Evolutionary conservation across 2,888 invertebrate species (phyloP), one percentile per base, ranked within the genome.

Genomic region (Melikaiella ostensackeni): DNA sequence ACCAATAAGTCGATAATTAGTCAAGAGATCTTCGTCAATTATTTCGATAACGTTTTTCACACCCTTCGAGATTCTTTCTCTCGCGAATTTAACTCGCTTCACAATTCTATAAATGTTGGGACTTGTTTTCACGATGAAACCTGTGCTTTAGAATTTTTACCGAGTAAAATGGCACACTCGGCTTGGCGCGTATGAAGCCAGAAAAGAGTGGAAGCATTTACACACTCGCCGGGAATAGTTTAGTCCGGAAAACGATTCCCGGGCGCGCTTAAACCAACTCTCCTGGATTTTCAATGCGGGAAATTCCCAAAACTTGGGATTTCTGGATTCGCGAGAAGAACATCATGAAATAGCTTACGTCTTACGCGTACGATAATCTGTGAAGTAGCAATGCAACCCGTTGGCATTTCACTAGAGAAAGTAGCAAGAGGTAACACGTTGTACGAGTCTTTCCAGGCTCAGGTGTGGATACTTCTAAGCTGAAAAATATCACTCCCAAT

Each of bases 351-450:
- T 30, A 27, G 50, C 27, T 21, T 27, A 50, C n/a, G 50, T 50
- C 30, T n/a, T n/a, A 30, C 6, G n/a, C 50, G n/a, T 50, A 19
- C 83, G 85, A 86, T 87, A 86, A 86, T 87, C 86, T 86, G 84
- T 87, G 84, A 82, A 83, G 85, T 87, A 81, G 81, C 82, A 81
- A 83, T n/a, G 83, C 85, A 87, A 88, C 88, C 86, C 85, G 87
- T 88, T 86, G 88, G 88, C 89, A 89, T 89, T 90, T 89, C 89
- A 88, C 88, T 86, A 87, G 90, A 89, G 89, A 89, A 90, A 89
- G 89, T 89, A 87, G 87, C 84, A 82, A 85, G 83, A 83, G 82
- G 46, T 70, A 70, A 83, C 84, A 84, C 81, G 79, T 79, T 75
- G 80, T 79, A 80, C 82, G 78, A 74, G 79, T 80, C 80, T 83